Base-by-base conservation (phyloP, 2,797 vertebrate species). In the Myripristis murdjan region DNA sequence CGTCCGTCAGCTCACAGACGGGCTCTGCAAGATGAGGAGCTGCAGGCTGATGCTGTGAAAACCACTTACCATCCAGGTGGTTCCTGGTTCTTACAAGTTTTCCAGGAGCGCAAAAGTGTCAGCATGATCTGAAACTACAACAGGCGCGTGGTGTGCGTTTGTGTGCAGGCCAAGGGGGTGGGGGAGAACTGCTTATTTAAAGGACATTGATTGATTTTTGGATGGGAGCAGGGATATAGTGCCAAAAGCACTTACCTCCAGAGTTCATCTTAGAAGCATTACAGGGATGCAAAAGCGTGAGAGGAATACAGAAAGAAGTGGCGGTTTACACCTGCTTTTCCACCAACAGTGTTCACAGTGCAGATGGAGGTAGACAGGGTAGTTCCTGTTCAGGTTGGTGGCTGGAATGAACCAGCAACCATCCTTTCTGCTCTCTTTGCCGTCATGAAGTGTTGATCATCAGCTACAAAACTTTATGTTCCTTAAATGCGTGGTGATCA, bases 201-300 rank as follows among this genome's bases (percentile, higher is more conserved):
- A 47, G 23, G 16, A 49, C 6, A 35, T 31, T 49, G 35, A 22
- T n/a, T 41, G 22, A 56, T 7, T 51, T 56, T 15, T 53, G 60
- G 22, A 60, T 59, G 46, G 63, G 2, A 67, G 58, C 46, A 63
- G 33, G 6, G 52, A 23, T 41, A 20, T 6, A 1, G 18, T 7
- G 11, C 18, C 5, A n/a, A 58, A 47, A 74, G 64, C 52, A 62
- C 56, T 63, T 47, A 71, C 49, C 47, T 44, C 57, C 53, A 78
- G 37, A 11, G 41, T 51, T 7, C 49, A 33, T 51, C 18, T 37
- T 15, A 14, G 54, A 57, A 57, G 20, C 35, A 6, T 28, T 20
- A 2, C 3, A 28, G 33, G 46, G 49, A 31, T 39, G 64, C 37
- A 63, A n/a, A 60, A 31, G 48, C 0, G 24, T 74, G 60, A 62